Evolutionary conservation across 2,797 vertebrate genomes (phyloP), one percentile per base, ranked within the genome.

Genomic region (Poeciliopsis gracilis): DNA sequence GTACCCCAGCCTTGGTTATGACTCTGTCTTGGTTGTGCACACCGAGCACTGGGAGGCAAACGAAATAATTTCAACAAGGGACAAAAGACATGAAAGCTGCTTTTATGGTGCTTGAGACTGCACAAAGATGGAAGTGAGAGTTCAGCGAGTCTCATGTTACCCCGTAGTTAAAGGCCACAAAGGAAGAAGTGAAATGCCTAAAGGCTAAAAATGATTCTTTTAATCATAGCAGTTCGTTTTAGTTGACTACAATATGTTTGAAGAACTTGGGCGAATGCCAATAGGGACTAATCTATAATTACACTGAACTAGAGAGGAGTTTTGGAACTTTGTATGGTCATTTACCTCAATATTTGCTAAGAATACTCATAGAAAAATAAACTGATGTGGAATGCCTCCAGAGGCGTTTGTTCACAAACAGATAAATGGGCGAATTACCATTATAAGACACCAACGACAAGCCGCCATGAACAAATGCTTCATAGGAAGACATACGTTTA

Each of bases 51-150:
- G 4, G 4, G 11, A 70, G 5, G 7, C 41, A 70, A 46, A 70
- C 43, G 4, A 25, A 45, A 45, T 45, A n/a, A n/a, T n/a, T 41
- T n/a, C 5, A 28, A 10, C 8, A 23, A 12, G 5, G 46, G 6
- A 38, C 15, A 38, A 41, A 47, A 49, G 3, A 69, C 9, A n/a
- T 5, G 0, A 12, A 55, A 23, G 12, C 46, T 28, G 11, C 63
- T 43, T 72, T 57, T 6, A 13, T 69, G 75, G 63, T 8, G 7
- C 33, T 71, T 12, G 33, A n/a, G 33, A 38, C 73, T 73, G 36
- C 53, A 72, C 63, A 87, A 73, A 83, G 47, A 59, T 30, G 66
- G 66, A 67, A 72, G 28, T 16, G 74, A 76, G 59, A 72, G 15
- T 15, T 57, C 51, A 9, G 74, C n/a, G 38, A 73, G 41, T 20